Evolutionary conservation across 64 coral and sea anemone genomes (phyloP).

Genomic region (Pocillopora damicornis): DNA sequence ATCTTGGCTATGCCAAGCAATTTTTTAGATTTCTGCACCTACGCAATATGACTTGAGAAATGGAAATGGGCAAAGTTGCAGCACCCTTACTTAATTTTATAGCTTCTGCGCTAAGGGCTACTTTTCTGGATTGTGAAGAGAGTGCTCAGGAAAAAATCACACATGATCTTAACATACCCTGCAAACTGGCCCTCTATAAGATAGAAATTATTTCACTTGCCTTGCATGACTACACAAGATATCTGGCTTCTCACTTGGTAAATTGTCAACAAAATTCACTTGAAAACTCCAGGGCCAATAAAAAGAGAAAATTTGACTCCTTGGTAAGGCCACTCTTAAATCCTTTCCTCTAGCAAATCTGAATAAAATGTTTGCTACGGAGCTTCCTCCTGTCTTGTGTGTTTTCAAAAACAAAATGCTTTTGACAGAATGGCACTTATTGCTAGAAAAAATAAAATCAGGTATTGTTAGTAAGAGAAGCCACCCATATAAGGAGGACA

Average conservation of each 20-base stretch:
- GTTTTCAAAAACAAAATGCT: constrained; percentile 93
- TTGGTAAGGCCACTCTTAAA: constrained; percentile 74
- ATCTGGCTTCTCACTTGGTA: constrained; percentile 8
- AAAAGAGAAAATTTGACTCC: constrained; percentile 58
- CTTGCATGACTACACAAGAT: constrained; percentile 64
- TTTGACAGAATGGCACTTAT: constrained; percentile 61
- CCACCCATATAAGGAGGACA: too few relatives aligned
- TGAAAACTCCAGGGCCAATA: constrained; percentile 85
- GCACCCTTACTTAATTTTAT: too few relatives aligned
- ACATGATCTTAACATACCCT: neutral
- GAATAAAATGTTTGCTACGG: constrained; percentile 84
- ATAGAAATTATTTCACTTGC: neutral
- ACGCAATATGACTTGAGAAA: too few relatives aligned
- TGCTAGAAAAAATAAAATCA: neutral
- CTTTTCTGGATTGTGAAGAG: neutral
- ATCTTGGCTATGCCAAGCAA: too few relatives aligned
- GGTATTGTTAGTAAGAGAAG: neutral
- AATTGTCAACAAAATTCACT: constrained; percentile 64
- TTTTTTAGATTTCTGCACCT: too few relatives aligned
- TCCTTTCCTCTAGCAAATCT: constrained; percentile 76
- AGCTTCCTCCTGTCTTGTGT: constrained; percentile 94
- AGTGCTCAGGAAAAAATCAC: neutral
- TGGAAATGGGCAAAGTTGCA: too few relatives aligned
- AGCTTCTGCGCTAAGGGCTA: too few relatives aligned
- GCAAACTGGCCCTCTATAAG: neutral